A percentile compares a stretch with the other conserved stretches of the same genome.
Evolutionary conservation across 2,113 vertebrate genomes (phyloP).

Genomic region (Pipra filicauda): DNA sequence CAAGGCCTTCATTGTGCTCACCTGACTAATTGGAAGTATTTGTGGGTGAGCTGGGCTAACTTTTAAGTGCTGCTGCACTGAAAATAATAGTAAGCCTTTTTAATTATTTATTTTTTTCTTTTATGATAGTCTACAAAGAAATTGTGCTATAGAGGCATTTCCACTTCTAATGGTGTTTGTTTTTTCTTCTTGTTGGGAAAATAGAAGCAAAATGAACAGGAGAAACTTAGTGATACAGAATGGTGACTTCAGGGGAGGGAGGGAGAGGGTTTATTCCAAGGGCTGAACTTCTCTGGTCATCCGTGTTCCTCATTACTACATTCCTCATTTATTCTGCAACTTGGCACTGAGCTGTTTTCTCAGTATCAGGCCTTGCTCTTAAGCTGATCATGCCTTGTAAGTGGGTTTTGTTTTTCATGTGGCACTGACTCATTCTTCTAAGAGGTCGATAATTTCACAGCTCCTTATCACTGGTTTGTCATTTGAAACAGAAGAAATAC

Average conservation of each 20-base stretch:
- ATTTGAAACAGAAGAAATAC: background rate
- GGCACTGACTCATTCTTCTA: slow-evolving; percentile 53
- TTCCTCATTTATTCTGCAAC: background rate
- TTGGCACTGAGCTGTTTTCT: background rate
- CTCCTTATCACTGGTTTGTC: background rate
- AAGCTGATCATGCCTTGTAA: slow-evolving; percentile 40
- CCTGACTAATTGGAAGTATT: background rate
- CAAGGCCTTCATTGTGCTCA: background rate
- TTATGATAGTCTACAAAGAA: background rate
- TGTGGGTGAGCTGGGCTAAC: background rate
- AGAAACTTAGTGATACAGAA: background rate
- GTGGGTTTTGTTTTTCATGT: slow-evolving; percentile 22
- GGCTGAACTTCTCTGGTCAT: background rate
- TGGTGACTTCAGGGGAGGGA: background rate
- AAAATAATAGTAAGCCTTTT: background rate
- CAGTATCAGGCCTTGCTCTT: background rate
- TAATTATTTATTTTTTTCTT: background rate
- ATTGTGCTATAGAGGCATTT: background rate
- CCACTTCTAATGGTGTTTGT: background rate
- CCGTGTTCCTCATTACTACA: background rate
- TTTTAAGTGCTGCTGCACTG: background rate
- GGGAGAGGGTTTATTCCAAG: slow-evolving; percentile 22
- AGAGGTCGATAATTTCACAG: slow-evolving; percentile 16
- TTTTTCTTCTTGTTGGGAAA: background rate
- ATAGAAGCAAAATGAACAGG: background rate